A percentile compares a stretch with the other conserved stretches of the same genome.
These are phyloP conservation scores for Urosaurus nigricauda DNA, from an alignment of 2,797 vertebrate species.

Conservation along the genomic window DNA sequence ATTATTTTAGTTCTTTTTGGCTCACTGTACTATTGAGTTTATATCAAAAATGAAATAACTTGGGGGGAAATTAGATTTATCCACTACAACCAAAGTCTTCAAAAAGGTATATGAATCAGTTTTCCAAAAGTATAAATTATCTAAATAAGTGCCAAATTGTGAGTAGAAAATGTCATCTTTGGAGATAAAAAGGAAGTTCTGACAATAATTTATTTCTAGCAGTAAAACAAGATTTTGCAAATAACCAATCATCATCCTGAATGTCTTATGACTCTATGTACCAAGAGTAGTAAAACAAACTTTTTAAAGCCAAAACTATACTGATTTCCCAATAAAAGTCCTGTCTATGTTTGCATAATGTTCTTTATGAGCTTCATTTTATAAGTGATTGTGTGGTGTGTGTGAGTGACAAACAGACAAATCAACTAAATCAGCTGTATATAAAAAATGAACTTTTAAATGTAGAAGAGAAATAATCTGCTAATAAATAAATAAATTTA, in stretches of 20 bases:
- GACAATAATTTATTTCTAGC: not conserved
- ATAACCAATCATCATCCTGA: not conserved
- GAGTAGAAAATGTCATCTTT: not conserved
- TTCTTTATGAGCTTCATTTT: slow-evolving; percentile 12
- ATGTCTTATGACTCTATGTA: not conserved
- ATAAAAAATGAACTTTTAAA: slow-evolving; percentile 11
- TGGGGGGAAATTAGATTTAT: not conserved
- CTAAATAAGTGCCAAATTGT: not conserved
- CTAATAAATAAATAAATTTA: not conserved
- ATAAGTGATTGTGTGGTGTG: not conserved
- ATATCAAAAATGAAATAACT: not conserved
- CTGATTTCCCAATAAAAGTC: slow-evolving; percentile 26
- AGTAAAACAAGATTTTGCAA: not conserved
- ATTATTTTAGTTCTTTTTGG: not conserved
- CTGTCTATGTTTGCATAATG: slow-evolving; percentile 29
- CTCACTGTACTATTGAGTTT: not conserved
- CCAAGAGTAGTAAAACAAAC: slow-evolving; percentile 29
- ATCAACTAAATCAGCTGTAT: not conserved
- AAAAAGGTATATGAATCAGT: not conserved
- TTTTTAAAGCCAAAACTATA: slow-evolving; percentile 31
- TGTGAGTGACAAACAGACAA: slow-evolving; percentile 26
- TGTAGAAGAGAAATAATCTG: slow-evolving; percentile 1
- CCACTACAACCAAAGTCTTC: not conserved
- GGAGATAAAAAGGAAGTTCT: not conserved
- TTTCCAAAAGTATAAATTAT: not conserved